Base-by-base conservation (phyloP, 2,888 invertebrate species). In the Teinopalpus imperialis region DNA sequence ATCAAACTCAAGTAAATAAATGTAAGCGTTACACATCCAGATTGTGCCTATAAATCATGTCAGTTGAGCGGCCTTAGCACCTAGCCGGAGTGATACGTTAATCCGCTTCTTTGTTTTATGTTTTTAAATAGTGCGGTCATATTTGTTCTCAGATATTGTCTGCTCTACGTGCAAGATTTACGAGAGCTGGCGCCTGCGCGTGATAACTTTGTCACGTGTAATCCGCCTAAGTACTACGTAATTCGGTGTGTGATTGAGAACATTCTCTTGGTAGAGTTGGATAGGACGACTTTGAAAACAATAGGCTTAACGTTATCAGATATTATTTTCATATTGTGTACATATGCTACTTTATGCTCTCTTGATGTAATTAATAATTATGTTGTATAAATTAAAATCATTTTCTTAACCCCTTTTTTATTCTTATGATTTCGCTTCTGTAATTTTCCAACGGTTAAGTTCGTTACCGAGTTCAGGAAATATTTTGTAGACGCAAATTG, bases 61-160 rank as follows among this genome's bases (percentile, higher is more conserved):
- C 86, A 81, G 48, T 45, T 61, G 55, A 52, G 59, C 61, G 70
- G 81, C 67, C 76, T 83, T 81, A 85, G 61, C 70, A 64, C 64
- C 62, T 63, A 55, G 69, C 68, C 52, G 63, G 69, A 73, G 78
- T 86, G 88, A 87, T 86, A 80, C 85, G 69, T 83, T 86, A 87
- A 87, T 87, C 87, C 73, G 73, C 67, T 63, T 86, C 85, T 86
- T 82, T 86, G 82, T 86, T 86, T 85, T 81, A 70, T 83, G 81
- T 83, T 86, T 83, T 85, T 85, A 83, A 83, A 88, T 85, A 82
- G 86, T 85, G 77, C 76, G 77, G 77, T 79, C 82, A 83, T 87
- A 86, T 88, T 88, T 88, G 80, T 59, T 85, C 79, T 82, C 71
- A 85, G 88, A 86, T 87, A 86, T 85, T 70, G 80, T 80, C 73